Percentiles rank a stretch among this genome's conserved stretches.
Conservation (phyloP, 2,113 vertebrate species). For the Psilopsiagon aurifrons region DNA sequence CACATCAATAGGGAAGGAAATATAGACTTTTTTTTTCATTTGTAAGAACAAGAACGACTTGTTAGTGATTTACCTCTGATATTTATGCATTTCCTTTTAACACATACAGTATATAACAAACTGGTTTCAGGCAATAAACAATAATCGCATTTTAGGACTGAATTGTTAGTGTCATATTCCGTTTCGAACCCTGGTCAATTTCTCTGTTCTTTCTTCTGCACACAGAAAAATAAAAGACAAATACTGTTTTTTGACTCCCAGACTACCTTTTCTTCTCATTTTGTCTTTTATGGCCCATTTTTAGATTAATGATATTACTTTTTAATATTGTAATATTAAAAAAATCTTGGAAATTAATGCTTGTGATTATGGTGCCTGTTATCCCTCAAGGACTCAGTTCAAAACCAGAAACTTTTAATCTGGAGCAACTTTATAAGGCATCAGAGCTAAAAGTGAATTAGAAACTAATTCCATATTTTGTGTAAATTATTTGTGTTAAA, state of each 20-base stretch:
- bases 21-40: slow-evolving; percentile 16
- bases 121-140: slow-evolving; percentile 61
- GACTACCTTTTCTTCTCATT: neutral
- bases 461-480: slow-evolving; percentile 65
- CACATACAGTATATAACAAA: slow-evolving; percentile 34
- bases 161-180: neutral
- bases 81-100: slow-evolving; percentile 69
- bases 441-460: slow-evolving; percentile 65
- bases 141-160: slow-evolving; percentile 56
- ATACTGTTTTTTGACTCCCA: neutral
- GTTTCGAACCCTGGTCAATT: slow-evolving; percentile 8
- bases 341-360: slow-evolving; percentile 39
- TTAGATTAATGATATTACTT: neutral
- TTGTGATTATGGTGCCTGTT: slow-evolving; percentile 47
- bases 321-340: neutral
- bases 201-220: slow-evolving; percentile 6
- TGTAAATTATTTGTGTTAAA: slow-evolving; percentile 64
- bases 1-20: slow-evolving; percentile 30
- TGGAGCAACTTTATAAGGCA: slow-evolving; percentile 48
- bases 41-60: slow-evolving; percentile 49
- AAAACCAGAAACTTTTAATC: slow-evolving; percentile 61
- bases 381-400: slow-evolving; percentile 14
- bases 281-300: slow-evolving; percentile 25
- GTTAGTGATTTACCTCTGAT: slow-evolving; percentile 58
- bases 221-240: neutral